Conservation (phyloP, 2,888 invertebrate genomes). For the Hypselothyrea guttata region DNA sequence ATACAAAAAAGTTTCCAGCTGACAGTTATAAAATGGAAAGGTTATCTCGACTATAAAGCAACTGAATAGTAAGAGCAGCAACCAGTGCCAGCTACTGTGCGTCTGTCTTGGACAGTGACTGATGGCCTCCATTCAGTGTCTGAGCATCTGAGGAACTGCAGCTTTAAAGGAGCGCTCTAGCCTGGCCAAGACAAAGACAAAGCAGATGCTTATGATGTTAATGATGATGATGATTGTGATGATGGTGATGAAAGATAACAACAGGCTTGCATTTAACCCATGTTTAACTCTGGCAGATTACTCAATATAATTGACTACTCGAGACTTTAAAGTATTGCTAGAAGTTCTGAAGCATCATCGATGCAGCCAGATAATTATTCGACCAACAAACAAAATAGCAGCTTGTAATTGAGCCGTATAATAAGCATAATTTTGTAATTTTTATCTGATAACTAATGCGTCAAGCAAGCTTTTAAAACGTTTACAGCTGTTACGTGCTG, state of each 20-base stretch:
- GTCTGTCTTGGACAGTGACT: conserved; percentile 55
- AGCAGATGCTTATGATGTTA: conserved; percentile 24
- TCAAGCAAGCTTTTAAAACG: too few relatives aligned
- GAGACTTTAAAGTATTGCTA: too few relatives aligned
- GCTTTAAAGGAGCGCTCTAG: conserved; percentile 7
- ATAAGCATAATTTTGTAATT: too few relatives aligned
- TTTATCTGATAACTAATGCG: too few relatives aligned
- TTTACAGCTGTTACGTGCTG: too few relatives aligned
- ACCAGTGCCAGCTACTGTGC: conserved; percentile 29
- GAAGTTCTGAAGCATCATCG: background rate
- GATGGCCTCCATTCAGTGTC: conserved; percentile 36
- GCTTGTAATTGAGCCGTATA: too few relatives aligned
- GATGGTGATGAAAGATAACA: conserved; percentile 22
- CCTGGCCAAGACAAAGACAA: conserved; percentile 18
- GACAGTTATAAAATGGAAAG: conserved; percentile 69
- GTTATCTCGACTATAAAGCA: conserved; percentile 48
- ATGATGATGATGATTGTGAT: conserved; percentile 22
- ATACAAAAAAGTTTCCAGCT: conserved; percentile 19
- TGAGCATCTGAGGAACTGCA: conserved; percentile 4
- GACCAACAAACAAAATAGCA: too few relatives aligned
- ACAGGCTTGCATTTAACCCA: conserved; percentile 54
- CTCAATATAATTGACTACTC: conserved; percentile 27
- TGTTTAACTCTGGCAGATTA: conserved; percentile 50
- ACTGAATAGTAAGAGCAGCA: conserved; percentile 12
- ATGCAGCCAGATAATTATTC: background rate